phyloP scores from a whole-genome alignment of 2,113 vertebrate genomes.

The Protomyctophum bolini region DNA sequence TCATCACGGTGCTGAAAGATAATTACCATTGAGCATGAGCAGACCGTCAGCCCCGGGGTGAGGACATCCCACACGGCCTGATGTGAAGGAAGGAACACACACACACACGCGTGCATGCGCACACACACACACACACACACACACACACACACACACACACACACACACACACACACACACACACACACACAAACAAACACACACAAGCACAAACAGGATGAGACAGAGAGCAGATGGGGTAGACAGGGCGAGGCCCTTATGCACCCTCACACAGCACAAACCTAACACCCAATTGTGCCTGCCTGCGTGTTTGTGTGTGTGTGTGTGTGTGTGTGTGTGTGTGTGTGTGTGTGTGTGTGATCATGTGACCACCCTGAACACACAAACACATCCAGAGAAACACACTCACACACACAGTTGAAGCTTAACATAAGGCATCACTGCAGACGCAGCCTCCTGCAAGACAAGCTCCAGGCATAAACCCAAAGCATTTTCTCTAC shows the following conservation, averaged over 20 bases:
- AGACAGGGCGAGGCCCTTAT: constrained; percentile 44
- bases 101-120: constrained; percentile 21
- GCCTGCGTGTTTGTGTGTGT: background rate
- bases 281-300: background rate
- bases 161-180: constrained; percentile 24
- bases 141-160: constrained; percentile 23
- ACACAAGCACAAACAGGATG: constrained; percentile 31
- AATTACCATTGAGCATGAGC: constrained; percentile 98
- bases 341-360: too few species aligned
- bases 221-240: constrained; percentile 58
- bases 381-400: too few species aligned
- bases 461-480: too few species aligned
- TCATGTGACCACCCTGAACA: too few species aligned
- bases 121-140: constrained; percentile 30
- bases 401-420: too few species aligned
- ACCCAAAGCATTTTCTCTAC: too few species aligned
- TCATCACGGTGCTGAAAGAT: constrained; percentile 46
- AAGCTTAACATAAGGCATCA: too few species aligned
- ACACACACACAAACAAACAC: constrained; percentile 31
- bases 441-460: too few species aligned
- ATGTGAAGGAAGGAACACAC: constrained; percentile 63
- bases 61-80: constrained; percentile 94
- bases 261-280: background rate
- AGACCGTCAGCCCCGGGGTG: constrained; percentile 95
- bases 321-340: background rate